Base-by-base conservation (phyloP, 2,888 invertebrate species). In the Monopis laevigella region DNA sequence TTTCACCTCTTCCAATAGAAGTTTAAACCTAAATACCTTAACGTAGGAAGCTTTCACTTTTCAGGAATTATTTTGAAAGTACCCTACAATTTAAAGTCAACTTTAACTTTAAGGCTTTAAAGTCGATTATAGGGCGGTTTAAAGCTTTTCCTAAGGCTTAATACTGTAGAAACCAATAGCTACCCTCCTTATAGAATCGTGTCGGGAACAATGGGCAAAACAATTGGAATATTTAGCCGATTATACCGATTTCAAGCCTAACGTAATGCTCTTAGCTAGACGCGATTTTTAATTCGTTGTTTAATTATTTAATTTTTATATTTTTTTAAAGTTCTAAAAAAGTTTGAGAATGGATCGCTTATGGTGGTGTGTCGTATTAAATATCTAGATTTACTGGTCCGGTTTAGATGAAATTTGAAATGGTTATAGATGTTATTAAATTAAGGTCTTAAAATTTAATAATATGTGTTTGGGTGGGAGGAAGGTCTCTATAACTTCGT, bases 1-100 rank as follows among this genome's bases (percentile, higher is more conserved):
- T 78, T 80, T 78, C 78, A 78, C 77, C 77, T 77, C 78, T 77
- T 77, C 74, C 78, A 71, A 77, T 77, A 70, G 70, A 67, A 78
- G 69, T 78, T 77, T 74, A 75, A 74, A 80, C 75, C 75, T 74
- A 77, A 75, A 75, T 77, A 75, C 74, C 70, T 77, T 47, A 69
- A 66, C 70, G 73, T 70, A 71, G 68, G 68, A 73, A 69, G 68
- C 78, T 78, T 78, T 80, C 78, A 75, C 78, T 80, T 80, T 80
- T 80, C 78, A 75, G 77, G 68, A 73, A 75, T 75, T 70, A 72
- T 72, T 73, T 40, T 58, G 53, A 57, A 45, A 36, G 36, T 29
- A 8, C 14, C 8, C 21, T 17, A 50, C 43, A 61, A 61, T 63
- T 56, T 65, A n/a, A n/a, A n/a, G n/a, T n/a, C 46, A 48, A 58